Evolutionary conservation across 2,888 invertebrate genomes (phyloP).

Genomic region (Agrilus cyanescens): DNA sequence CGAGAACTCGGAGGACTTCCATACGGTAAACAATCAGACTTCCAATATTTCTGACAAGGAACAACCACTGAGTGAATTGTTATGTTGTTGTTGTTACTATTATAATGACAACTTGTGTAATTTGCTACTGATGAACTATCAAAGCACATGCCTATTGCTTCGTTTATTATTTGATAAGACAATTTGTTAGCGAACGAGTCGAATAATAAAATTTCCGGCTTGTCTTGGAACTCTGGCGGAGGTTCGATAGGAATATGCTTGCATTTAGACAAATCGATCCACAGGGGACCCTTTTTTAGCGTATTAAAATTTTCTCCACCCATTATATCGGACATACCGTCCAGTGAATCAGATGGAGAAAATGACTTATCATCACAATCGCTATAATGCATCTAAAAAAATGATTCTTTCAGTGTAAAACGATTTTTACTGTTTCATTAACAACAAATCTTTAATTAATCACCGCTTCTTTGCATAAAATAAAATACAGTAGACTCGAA

Average conservation of each 20-base stretch:
- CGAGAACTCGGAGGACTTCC: conserved; percentile 55
- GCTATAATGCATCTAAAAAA: conserved; percentile 61
- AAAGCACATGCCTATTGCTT: conserved; percentile 22
- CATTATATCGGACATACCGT: conserved; percentile 63
- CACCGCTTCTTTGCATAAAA: too few species aligned
- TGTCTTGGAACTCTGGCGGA: conserved; percentile 74
- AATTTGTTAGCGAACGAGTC: conserved; percentile 37
- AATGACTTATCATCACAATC: conserved; percentile 67
- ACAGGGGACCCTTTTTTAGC: conserved; percentile 62
- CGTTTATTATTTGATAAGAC: conserved; percentile 37
- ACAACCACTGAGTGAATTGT: too few species aligned
- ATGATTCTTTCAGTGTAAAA: conserved; percentile 6
- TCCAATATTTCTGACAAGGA: conserved; percentile 32
- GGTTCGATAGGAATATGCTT: conserved; percentile 65
- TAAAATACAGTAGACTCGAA: too few species aligned
- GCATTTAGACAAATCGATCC: conserved; percentile 38
- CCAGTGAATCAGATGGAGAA: conserved; percentile 68
- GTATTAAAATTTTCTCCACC: conserved; percentile 74
- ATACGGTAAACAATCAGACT: conserved; percentile 46
- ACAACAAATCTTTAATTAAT: too few species aligned
- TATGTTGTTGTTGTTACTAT: too few species aligned
- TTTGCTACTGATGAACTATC: background rate
- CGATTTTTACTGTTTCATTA: too few species aligned
- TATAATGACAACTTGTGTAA: too few species aligned
- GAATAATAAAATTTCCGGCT: conserved; percentile 33